Evolutionary conservation across 2,113 vertebrate species (phyloP).

Genomic region (Sturnus vulgaris): DNA sequence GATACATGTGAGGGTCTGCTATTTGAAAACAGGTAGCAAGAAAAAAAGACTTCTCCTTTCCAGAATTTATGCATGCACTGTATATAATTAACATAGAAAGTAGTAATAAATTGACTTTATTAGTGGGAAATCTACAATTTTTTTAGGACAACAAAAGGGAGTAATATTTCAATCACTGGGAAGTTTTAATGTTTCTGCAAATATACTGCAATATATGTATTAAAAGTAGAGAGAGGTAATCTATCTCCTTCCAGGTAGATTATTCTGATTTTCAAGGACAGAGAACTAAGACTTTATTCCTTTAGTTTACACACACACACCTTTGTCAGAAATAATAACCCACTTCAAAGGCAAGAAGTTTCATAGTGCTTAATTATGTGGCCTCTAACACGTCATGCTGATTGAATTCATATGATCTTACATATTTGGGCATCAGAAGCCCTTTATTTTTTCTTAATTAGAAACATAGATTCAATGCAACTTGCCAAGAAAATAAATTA

Average conservation of each 20-base stretch:
- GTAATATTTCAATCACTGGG: neutral
- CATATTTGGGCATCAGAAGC: neutral
- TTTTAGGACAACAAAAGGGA: neutral
- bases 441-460: constrained; percentile 37
- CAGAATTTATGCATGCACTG: neutral
- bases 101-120: neutral
- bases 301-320: neutral
- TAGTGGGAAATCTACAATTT: neutral
- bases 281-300: neutral
- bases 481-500: constrained; percentile 26
- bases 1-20: neutral
- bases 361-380: neutral
- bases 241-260: neutral
- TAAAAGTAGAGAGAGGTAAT: neutral
- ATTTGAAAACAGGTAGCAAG: neutral
- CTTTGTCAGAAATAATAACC: constrained; percentile 2
- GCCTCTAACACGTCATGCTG: neutral
- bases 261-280: neutral
- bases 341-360: neutral
- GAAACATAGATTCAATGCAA: constrained; percentile 28
- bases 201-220: neutral
- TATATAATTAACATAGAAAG: neutral
- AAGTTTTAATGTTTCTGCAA: neutral
- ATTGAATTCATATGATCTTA: neutral
- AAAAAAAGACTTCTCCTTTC: neutral